These are phyloP conservation scores for Anneissia japonica DNA, from an alignment of 35 echinoderm and acorn worm species.

Conservation along the genomic window DNA sequence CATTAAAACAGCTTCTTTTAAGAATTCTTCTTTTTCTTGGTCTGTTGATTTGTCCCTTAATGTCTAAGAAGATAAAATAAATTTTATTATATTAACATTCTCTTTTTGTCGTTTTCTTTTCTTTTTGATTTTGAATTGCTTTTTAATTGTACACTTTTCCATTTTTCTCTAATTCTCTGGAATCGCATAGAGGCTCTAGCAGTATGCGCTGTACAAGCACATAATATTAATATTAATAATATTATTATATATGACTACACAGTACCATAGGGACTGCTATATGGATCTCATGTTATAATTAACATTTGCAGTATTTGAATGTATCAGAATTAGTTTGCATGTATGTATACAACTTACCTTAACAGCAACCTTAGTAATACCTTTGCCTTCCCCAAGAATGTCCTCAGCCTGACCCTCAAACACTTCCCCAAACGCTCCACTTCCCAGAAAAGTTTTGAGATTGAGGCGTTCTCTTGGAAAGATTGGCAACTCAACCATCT, in stretches of 20 bases:
- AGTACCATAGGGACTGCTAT: no score
- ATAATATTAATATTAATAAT: no score
- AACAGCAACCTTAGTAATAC: conserved; percentile 84
- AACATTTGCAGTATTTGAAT: no score
- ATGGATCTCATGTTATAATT: no score
- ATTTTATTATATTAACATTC: not conserved
- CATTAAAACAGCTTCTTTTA: conserved; percentile 95
- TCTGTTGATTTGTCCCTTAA: conserved; percentile 84
- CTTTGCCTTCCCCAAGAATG: conserved; percentile 51
- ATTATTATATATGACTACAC: no score
- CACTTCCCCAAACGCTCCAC: conserved; percentile 96
- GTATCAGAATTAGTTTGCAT: not conserved
- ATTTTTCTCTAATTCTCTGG: no score
- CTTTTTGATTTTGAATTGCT: no score
- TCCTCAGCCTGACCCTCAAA: conserved; percentile 81
- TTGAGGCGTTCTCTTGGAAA: conserved; percentile 83
- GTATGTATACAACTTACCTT: conserved; percentile 48
- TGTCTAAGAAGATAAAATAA: conserved; percentile 52
- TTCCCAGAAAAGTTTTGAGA: conserved; percentile 76
- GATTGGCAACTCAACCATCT: conserved; percentile 62
- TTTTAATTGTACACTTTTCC: no score
- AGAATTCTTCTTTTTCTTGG: conserved; percentile 90
- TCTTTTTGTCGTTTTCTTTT: no score
- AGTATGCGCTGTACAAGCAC: no score
- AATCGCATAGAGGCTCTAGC: no score